Evolutionary conservation across 2,797 vertebrate species (phyloP), one percentile per base, ranked within the genome.

Genomic region (Novumbra hubbsi): DNA sequence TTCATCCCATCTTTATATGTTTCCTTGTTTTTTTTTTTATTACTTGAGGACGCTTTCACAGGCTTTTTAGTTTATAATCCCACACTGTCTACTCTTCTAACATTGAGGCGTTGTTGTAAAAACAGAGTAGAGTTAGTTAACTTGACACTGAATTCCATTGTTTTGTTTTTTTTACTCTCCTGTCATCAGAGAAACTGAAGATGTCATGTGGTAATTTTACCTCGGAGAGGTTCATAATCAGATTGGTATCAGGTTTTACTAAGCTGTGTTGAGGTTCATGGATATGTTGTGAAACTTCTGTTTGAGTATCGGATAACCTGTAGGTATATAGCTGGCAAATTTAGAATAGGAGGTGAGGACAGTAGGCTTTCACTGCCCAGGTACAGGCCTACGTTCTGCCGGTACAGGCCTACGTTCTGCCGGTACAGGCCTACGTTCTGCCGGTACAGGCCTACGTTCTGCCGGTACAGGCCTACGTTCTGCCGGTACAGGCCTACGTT

Each of bases 81-180:
- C 32, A 9, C 27, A 5, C 2, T 48, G 50, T 11, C 62, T 71
- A n/a, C 34, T 28, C 34, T 65, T n/a, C 5, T 7, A 64, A 67
- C 72, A 57, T 21, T 74, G 69, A 72, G 64, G 38, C 60, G 32
- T 32, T 60, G 24, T 73, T 73, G 28, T 67, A 49, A 30, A 74
- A 49, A 45, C 1, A 16, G 15, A 64, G 5, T 19, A 57, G 2
- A 48, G 24, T 65, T 21, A 38, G 78, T 85, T 77, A 73, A 57
- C 73, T 68, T 79, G 70, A 69, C 65, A 62, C 77, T 38, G 34
- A 32, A 64, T 7, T 52, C 73, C 0, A n/a, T n/a, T 19, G 17
- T 16, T 30, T 7, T 24, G 1, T 52, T 21, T n/a, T 74, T 49
- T 30, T 63, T 4, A 55, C 32, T 71, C 6, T 68, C 49, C 21